Conservation (phyloP, 1,140 invertebrate species). For the Formica exsecta region DNA sequence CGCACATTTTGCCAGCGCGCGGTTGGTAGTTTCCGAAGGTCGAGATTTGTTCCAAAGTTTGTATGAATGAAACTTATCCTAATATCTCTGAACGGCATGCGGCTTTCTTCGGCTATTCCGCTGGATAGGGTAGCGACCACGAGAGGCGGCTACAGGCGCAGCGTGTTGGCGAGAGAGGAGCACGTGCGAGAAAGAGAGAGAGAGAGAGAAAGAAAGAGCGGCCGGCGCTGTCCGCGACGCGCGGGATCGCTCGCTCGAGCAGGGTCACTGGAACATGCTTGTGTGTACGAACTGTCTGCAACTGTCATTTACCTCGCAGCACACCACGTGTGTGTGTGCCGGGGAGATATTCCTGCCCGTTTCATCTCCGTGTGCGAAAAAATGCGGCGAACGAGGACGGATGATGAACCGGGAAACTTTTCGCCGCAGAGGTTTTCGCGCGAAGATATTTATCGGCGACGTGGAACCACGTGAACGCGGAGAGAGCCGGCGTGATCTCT, state of each 20-base stretch:
- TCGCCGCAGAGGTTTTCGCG: slow-evolving; percentile 39
- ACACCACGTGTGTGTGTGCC: slow-evolving; percentile 49
- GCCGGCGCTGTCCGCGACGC: slow-evolving; percentile 62
- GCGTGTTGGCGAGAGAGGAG: slow-evolving; percentile 53
- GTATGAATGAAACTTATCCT: slow-evolving; percentile 84
- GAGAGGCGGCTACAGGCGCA: slow-evolving; percentile 74
- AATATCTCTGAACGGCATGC: slow-evolving; percentile 79
- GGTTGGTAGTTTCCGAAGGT: slow-evolving; percentile 77
- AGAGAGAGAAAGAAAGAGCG: slow-evolving; percentile 1
- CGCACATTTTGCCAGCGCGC: slow-evolving; percentile 56
- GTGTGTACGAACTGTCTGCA: slow-evolving; percentile 76
- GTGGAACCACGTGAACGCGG: not conserved
- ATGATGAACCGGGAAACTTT: slow-evolving; percentile 34
- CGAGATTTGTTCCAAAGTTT: slow-evolving; percentile 82
- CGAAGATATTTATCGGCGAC: not conserved
- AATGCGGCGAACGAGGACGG: slow-evolving; percentile 10
- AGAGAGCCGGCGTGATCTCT: not conserved
- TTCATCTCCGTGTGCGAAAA: slow-evolving; percentile 35
- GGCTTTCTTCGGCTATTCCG: slow-evolving; percentile 69
- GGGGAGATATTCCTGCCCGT: slow-evolving; percentile 54
- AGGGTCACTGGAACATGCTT: slow-evolving; percentile 78
- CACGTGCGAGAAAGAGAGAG: slow-evolving; percentile 46
- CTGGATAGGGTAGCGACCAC: slow-evolving; percentile 62
- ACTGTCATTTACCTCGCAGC: slow-evolving; percentile 76
- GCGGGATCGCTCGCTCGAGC: slow-evolving; percentile 71